Base-by-base conservation (phyloP, 2,888 invertebrate genomes). In the Cabera pusaria region DNA sequence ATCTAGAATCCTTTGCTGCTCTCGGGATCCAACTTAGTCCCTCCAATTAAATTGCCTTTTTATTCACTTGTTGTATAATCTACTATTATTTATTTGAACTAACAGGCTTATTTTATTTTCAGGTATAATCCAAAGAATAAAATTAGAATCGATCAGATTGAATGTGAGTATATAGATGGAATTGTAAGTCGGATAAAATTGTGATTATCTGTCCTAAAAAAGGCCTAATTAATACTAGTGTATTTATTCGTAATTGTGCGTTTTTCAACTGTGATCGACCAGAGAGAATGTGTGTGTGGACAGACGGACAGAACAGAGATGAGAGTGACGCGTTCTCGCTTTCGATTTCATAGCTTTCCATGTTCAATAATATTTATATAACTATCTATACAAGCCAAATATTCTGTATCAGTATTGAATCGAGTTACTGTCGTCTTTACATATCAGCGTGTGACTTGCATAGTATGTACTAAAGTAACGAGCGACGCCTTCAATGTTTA, bases 121-220 rank as follows among this genome's bases (percentile, higher is more conserved):
- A 80, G 79, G 62, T 71, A 64, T 35, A 63, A 78, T 76, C 86
- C 83, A 84, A 86, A 85, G 83, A 84, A 71, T 64, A 71, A 57
- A 61, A 52, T 56, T 60, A 43, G 54, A 52, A 61, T 58, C 54
- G 49, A 63, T 58, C 59, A 52, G 56, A 70, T 64, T 59, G 59
- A 63, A 33, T 39, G 27, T 39, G 32, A 39, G 39, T 82, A 56
- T 46, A 58, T 56, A 47, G 42, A 50, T 43, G 39, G 47, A 48
- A 73, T 77, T 72, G 71, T 78, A 74, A 80, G 70, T 80, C 79
- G 76, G 67, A 72, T 64, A 68, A 40, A 82, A 82, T 72, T 85
- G 85, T 87, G 86, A 84, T 85, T 81, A 81, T 82, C 80, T 85
- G 84, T 86, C 86, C 87, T 85, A 83, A 79, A 79, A n/a, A 87